These are phyloP conservation scores for Mystacornis crossleyi DNA, from an alignment of 2,113 vertebrate species.

Conservation along the genomic window DNA sequence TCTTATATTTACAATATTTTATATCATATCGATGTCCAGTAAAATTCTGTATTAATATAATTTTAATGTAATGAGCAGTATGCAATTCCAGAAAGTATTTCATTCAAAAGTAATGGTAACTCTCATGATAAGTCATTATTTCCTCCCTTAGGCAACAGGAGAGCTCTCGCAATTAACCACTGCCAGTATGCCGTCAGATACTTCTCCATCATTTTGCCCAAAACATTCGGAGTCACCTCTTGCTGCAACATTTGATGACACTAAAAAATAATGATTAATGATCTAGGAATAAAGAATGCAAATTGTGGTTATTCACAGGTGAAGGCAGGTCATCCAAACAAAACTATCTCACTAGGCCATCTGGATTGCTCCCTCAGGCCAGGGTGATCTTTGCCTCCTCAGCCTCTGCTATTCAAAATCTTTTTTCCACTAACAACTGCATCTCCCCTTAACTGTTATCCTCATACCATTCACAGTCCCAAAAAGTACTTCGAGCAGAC, in stretches of 20 bases:
- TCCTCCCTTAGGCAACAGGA: background rate
- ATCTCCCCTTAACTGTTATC: background rate
- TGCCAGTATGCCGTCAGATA: rapidly evolving
- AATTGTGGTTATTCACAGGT: background rate
- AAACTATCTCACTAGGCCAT: background rate
- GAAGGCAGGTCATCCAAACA: background rate
- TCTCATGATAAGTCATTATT: background rate
- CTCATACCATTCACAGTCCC: background rate
- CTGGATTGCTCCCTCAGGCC: background rate
- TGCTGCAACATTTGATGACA: background rate
- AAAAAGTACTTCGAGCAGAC: background rate
- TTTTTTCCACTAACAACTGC: background rate
- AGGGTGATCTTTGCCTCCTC: background rate
- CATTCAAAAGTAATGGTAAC: background rate
- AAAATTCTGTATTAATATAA: background rate
- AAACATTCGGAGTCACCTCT: background rate
- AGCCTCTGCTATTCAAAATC: background rate
- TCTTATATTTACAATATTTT: background rate
- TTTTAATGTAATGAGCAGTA: background rate
- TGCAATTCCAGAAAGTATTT: background rate
- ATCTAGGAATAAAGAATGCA: background rate
- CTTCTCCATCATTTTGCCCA: background rate
- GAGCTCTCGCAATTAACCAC: background rate
- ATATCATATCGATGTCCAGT: background rate
- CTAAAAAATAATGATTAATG: background rate